These are phyloP conservation scores for Drosophila mimetica DNA, from an alignment of 2,888 invertebrate species.

Conservation along the genomic window DNA sequence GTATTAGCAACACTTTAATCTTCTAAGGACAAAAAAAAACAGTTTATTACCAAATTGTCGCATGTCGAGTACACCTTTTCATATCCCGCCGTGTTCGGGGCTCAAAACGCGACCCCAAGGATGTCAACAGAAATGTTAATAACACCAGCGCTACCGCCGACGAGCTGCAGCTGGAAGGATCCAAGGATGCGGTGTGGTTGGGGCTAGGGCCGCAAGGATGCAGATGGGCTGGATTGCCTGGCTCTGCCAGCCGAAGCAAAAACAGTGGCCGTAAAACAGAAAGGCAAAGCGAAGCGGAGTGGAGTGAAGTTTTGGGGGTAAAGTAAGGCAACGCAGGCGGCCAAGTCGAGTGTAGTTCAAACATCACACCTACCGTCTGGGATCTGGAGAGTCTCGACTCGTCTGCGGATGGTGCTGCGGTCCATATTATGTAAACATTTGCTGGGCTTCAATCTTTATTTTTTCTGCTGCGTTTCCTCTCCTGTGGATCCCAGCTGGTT, in stretches of 20 bases:
- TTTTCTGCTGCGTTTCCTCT: neutral
- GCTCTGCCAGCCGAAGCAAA: slow-evolving; percentile 53
- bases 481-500: slow-evolving; percentile 5
- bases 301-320: slow-evolving; percentile 10
- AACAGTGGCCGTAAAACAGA: slow-evolving; percentile 59
- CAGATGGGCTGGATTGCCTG: slow-evolving; percentile 16
- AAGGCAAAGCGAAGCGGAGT: slow-evolving; percentile 20
- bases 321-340: slow-evolving; percentile 34
- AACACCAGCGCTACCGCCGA: slow-evolving; percentile 55
- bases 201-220: slow-evolving; percentile 1
- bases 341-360: slow-evolving; percentile 79
- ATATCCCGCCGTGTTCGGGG: neutral
- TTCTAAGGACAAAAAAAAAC: neutral
- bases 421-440: slow-evolving; percentile 61
- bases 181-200: slow-evolving; percentile 7
- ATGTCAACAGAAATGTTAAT: slow-evolving; percentile 78
- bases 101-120: slow-evolving; percentile 55
- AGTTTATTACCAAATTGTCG: neutral
- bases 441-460: slow-evolving; percentile 40
- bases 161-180: slow-evolving; percentile 3
- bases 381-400: slow-evolving; percentile 42
- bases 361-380: slow-evolving; percentile 72
- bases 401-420: slow-evolving; percentile 46
- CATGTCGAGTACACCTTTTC: neutral
- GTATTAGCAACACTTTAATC: neutral